Base-by-base conservation (phyloP, 2,113 vertebrate species). In the Gracilinanus agilis region DNA sequence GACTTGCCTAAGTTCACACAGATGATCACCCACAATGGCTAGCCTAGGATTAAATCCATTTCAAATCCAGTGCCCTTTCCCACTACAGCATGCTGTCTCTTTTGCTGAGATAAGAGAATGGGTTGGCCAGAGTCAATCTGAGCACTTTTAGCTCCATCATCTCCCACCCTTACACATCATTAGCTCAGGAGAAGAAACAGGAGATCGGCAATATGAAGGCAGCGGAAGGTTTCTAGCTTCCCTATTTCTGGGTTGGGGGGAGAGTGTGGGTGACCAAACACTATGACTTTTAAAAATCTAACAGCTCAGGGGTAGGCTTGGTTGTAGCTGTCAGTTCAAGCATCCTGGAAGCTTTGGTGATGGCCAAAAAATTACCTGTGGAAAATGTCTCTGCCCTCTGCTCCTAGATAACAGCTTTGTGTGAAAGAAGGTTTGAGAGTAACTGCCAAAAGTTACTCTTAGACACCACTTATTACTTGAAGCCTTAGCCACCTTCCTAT, bases 381-480 rank as follows among this genome's bases (percentile, higher is more conserved):
- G n/a, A 5, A 2, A 23, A 24, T 23, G 2, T 6, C 44, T 0
- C 0, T 6, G 40, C 7, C 61, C 61, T 49, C 49, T 27, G 44
- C 55, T 11, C 0, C 53, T 13, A 2, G 55, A 49, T n/a, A 0
- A n/a, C 0, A 3, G 49, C 67, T 16, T 7, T 9, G 34, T 6
- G 61, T 90, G 19, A 55, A 6, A 24, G 90, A 44, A 9, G 88
- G 11, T 13, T 3, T 9, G 90, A 44, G 67, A 90, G 49, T 40
- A 34, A 90, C 5, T 40, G 0, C 5, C 44, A 23, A 24, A 13
- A 89, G 44, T 11, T 53, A 34, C 55, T 44, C 44, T 90, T 24
- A 27, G 83, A 61, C 54, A n/a, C 24, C 7, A 24, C n/a, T 54
- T 21, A 2, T 54, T 24, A 9, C 44, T 24, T 9, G 12, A 0